These are phyloP conservation scores for Melitaea athalia DNA, from an alignment of 2,888 invertebrate genomes.

Conservation along the genomic window DNA sequence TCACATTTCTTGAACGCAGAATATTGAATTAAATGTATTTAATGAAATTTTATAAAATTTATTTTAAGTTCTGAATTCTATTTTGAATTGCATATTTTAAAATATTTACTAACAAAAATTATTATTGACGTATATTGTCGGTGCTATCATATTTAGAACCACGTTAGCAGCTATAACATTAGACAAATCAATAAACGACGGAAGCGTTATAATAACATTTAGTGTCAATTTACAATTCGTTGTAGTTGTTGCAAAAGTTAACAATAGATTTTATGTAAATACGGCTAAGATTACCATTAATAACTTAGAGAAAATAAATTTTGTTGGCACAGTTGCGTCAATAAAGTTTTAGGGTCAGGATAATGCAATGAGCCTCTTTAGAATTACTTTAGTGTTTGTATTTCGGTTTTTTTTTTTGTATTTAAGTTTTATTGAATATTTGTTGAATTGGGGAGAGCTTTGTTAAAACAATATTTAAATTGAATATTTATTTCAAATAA, in stretches of 20 bases:
- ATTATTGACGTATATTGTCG: no score
- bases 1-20: no score
- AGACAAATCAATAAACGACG: no score
- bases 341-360: neutral
- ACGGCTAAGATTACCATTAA: neutral
- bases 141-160: no score
- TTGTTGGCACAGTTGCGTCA: neutral
- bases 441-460: neutral
- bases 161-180: no score
- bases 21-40: no score
- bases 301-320: neutral
- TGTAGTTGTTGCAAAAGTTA: neutral
- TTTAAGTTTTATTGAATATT: neutral
- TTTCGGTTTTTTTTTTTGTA: neutral
- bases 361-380: neutral
- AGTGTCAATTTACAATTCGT: neutral
- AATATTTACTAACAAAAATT: no score
- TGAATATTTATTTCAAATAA: no score
- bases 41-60: no score
- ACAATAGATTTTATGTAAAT: neutral
- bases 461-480: neutral
- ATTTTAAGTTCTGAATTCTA: no score
- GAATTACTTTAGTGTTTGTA: neutral
- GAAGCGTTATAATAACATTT: neutral
- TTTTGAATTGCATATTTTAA: no score